Conservation (phyloP, 2,113 vertebrate genomes). For the Neodontobutis hainanensis region DNA sequence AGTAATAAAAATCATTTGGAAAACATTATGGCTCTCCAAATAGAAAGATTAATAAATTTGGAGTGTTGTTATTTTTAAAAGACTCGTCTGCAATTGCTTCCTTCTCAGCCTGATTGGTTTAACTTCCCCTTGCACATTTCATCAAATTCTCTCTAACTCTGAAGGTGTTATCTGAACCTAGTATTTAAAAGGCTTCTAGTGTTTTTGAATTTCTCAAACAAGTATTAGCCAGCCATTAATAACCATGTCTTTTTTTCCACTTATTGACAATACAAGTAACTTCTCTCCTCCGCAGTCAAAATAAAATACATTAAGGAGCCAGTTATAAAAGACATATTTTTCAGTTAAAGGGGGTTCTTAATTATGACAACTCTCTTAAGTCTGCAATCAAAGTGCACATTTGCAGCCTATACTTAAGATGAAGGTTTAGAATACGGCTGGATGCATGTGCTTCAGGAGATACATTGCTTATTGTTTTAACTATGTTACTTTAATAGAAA, state of each 20-base stretch:
- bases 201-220: neutral
- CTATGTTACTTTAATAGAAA: too few relatives aligned
- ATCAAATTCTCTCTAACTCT: neutral
- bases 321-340: too few relatives aligned
- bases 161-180: neutral
- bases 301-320: too few relatives aligned
- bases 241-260: neutral
- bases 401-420: too few relatives aligned
- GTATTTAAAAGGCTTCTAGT: neutral
- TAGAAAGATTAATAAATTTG: constrained; percentile 2
- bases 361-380: too few relatives aligned
- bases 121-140: neutral
- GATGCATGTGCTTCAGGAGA: too few relatives aligned
- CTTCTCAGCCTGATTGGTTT: neutral
- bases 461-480: too few relatives aligned
- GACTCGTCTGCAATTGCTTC: neutral
- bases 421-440: too few relatives aligned
- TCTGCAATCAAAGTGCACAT: too few relatives aligned
- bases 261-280: neutral
- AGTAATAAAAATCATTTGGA: neutral
- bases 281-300: too few relatives aligned
- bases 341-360: too few relatives aligned
- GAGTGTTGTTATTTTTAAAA: too few relatives aligned
- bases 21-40: neutral
- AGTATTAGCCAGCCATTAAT: neutral